Percentiles rank a stretch among this genome's conserved stretches.
These are phyloP conservation scores for Scylla paramamosain DNA, from an alignment of 1,140 invertebrate species.

Conservation along the genomic window DNA sequence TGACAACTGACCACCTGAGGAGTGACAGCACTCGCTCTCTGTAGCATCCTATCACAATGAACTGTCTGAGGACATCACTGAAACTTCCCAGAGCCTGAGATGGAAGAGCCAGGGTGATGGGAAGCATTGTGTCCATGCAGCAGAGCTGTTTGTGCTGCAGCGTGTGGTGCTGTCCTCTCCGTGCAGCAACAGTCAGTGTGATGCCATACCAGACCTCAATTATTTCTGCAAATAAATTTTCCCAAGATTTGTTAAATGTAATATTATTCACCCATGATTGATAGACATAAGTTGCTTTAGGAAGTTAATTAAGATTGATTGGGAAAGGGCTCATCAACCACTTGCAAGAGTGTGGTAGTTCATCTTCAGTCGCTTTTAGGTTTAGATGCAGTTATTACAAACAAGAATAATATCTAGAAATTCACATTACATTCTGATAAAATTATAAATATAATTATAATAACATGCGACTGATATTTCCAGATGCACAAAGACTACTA, in stretches of 20 bases:
- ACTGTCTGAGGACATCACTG: not conserved
- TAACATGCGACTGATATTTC: too few species aligned
- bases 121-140: not conserved
- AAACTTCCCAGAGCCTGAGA: not conserved
- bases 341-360: too few species aligned
- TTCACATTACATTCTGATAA: too few species aligned
- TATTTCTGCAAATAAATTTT: constrained; percentile 14
- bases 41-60: not conserved
- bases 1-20: not conserved
- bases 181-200: not conserved
- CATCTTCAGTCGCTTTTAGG: too few species aligned
- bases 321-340: too few species aligned
- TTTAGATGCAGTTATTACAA: too few species aligned
- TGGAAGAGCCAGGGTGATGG: not conserved
- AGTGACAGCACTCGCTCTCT: not conserved
- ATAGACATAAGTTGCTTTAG: not conserved
- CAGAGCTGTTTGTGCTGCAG: not conserved
- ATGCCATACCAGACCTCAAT: not conserved
- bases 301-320: too few species aligned
- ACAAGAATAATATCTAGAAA: too few species aligned
- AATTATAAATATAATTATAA: too few species aligned
- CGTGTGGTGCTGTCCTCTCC: not conserved
- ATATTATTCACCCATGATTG: not conserved
- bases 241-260: not conserved
- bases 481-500: too few species aligned